Conservation (phyloP, 1,140 invertebrate species). For the Oreohelix idahoensis region DNA sequence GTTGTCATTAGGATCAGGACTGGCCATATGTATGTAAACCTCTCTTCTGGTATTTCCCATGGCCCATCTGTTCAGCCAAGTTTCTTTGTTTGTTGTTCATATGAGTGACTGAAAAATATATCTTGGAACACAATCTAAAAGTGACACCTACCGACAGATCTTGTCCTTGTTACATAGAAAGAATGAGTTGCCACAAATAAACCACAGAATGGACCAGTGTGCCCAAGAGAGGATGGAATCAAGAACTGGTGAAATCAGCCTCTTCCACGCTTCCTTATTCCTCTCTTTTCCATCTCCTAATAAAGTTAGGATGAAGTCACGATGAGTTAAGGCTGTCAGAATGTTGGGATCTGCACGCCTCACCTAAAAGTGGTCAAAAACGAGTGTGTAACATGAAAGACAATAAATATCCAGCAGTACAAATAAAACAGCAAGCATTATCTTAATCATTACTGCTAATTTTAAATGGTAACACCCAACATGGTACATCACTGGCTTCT, state of each 20-base stretch:
- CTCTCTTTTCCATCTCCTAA: not conserved
- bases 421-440: no score
- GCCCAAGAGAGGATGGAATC: slow-evolving; percentile 20
- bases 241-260: not conserved
- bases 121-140: no score
- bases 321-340: slow-evolving; percentile 29
- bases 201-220: slow-evolving; percentile 32
- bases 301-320: not conserved
- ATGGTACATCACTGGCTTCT: no score
- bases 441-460: no score
- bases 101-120: no score
- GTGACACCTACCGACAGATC: slow-evolving; percentile 12
- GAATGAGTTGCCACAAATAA: slow-evolving; percentile 38
- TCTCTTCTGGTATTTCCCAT: no score
- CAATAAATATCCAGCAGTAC: not conserved
- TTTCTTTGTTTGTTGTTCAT: no score
- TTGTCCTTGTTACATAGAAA: slow-evolving; percentile 32
- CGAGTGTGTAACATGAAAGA: not conserved
- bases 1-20: no score
- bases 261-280: slow-evolving; percentile 26
- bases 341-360: slow-evolving; percentile 16
- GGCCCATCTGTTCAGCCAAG: no score
- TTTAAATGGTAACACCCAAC: not conserved
- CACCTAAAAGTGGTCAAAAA: not conserved
- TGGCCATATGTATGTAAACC: no score